Evolutionary conservation across 2,797 vertebrate species (phyloP).

Genomic region (Characodon lateralis): DNA sequence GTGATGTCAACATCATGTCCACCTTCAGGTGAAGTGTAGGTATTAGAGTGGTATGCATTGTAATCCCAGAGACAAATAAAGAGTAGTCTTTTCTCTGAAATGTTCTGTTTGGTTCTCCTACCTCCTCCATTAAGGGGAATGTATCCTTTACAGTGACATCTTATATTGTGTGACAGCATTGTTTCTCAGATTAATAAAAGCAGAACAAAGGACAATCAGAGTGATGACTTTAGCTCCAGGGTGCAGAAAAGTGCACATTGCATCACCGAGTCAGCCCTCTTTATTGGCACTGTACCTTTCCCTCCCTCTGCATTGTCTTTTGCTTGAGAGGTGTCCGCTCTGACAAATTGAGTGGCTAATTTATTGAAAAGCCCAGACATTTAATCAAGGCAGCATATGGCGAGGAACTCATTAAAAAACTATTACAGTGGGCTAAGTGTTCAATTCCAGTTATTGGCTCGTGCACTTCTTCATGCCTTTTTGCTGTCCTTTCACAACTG

Average conservation of each 20-base stretch:
- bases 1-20: neutral
- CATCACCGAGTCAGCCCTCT: slow-evolving; percentile 10
- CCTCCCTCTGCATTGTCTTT: slow-evolving; percentile 4
- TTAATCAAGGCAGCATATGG: slow-evolving; percentile 72
- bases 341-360: slow-evolving; percentile 59
- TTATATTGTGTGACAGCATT: neutral
- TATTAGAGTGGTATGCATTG: neutral
- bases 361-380: slow-evolving; percentile 65
- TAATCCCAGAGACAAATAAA: neutral
- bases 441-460: slow-evolving; percentile 52
- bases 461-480: slow-evolving; percentile 34
- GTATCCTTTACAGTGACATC: neutral
- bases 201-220: neutral
- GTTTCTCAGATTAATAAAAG: neutral
- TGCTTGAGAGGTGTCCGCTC: slow-evolving; percentile 25
- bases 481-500: slow-evolving; percentile 23
- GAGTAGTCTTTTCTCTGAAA: neutral
- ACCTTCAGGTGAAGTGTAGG: neutral
- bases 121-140: neutral
- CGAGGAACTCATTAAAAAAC: slow-evolving; percentile 73
- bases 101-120: neutral
- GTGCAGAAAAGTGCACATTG: neutral
- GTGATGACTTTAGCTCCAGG: neutral
- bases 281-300: neutral
- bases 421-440: slow-evolving; percentile 71